These are phyloP conservation scores for Glareola pratincola DNA, from an alignment of 2,113 vertebrate species.

Conservation along the genomic window DNA sequence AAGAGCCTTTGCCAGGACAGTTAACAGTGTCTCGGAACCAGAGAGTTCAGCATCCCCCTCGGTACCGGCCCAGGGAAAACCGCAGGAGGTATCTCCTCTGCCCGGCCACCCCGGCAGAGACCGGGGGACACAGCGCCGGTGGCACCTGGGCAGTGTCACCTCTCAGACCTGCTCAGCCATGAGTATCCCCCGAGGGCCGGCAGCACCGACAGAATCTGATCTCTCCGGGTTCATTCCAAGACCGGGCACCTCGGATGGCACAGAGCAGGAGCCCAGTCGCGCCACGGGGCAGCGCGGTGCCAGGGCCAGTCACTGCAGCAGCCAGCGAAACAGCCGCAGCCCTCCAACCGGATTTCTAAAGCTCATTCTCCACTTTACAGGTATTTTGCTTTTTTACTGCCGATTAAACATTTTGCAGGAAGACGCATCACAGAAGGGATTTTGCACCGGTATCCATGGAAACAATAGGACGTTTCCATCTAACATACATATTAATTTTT, in stretches of 20 bases:
- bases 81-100: neutral
- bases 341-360: neutral
- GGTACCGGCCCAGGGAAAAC: neutral
- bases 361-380: neutral
- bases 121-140: neutral
- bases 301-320: rapidly evolving
- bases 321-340: neutral
- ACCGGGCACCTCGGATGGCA: too few relatives aligned
- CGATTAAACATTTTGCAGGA: neutral
- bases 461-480: conserved; percentile 15
- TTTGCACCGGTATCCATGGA: conserved; percentile 31
- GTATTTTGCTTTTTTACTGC: neutral
- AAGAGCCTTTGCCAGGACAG: neutral
- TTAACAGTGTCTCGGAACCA: neutral
- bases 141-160: neutral
- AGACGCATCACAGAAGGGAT: neutral
- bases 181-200: neutral
- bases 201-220: neutral
- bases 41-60: neutral
- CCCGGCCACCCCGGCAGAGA: neutral
- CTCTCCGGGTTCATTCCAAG: neutral
- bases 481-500: conserved; percentile 4
- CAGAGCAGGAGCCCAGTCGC: neutral
- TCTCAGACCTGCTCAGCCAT: neutral
- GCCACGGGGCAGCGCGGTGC: neutral